phyloP scores from a whole-genome alignment of 2,888 invertebrate genomes.

The Teinopalpus imperialis region DNA sequence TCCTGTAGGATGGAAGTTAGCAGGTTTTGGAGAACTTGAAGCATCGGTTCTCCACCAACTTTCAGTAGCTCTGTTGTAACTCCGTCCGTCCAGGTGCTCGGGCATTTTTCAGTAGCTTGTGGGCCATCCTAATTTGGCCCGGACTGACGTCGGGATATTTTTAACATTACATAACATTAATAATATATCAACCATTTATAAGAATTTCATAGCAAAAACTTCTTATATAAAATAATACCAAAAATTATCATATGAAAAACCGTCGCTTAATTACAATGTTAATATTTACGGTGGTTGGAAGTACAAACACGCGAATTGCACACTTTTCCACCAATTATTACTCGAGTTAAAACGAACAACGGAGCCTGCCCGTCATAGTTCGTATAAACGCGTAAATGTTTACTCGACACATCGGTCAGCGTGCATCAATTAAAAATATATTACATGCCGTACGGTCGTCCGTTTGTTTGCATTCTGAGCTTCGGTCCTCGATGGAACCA shows the following conservation, averaged over 20 bases:
- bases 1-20: no score
- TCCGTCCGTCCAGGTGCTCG: no score
- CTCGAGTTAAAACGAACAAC: slow-evolving; percentile 66
- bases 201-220: slow-evolving; percentile 29
- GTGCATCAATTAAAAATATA: slow-evolving; percentile 79
- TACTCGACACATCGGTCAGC: slow-evolving; percentile 67
- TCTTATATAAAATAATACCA: slow-evolving; percentile 48
- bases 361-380: slow-evolving; percentile 63
- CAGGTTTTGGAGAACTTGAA: no score
- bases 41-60: no score
- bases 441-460: slow-evolving; percentile 66
- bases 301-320: slow-evolving; percentile 69
- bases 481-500: slow-evolving; percentile 11
- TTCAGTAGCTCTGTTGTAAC: no score
- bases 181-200: slow-evolving; percentile 1
- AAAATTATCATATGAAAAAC: slow-evolving; percentile 16
- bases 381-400: slow-evolving; percentile 70
- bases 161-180: no score
- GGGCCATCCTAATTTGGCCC: no score
- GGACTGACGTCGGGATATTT: no score
- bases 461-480: slow-evolving; percentile 43
- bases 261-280: slow-evolving; percentile 60
- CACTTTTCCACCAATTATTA: slow-evolving; percentile 76
- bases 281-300: slow-evolving; percentile 64
- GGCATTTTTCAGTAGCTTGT: no score